Conservation (phyloP, 2,113 vertebrate genomes). For the Megaleporinus macrocephalus region DNA sequence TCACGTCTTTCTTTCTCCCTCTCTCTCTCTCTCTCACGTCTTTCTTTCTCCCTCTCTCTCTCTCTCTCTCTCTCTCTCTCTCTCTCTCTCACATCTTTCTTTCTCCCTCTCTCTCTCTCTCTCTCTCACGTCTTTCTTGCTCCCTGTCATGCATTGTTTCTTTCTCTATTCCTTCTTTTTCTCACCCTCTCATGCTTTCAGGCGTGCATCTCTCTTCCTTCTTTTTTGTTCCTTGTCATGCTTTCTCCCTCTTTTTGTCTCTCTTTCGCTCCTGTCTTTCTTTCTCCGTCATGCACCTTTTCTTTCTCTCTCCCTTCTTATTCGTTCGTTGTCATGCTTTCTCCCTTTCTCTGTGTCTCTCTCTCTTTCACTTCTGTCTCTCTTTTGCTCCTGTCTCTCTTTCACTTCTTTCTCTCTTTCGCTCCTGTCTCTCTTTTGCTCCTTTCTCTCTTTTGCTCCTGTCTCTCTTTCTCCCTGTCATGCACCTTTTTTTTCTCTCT, state of each 20-base stretch:
- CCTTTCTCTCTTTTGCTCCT: no score
- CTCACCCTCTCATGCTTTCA: no score
- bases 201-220: no score
- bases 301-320: no score
- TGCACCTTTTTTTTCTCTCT: no score
- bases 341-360: no score
- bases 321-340: no score
- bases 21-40: neutral
- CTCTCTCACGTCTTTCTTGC: neutral
- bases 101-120: neutral
- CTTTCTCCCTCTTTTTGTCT: constrained; percentile 22
- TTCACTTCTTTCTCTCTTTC: neutral
- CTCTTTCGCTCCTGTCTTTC: no score
- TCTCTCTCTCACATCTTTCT: neutral
- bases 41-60: neutral
- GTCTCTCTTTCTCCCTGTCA: no score
- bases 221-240: neutral
- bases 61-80: neutral
- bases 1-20: neutral
- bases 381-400: no score
- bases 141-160: neutral
- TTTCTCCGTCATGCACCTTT: no score
- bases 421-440: neutral
- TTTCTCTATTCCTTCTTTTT: neutral
- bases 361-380: no score